Evolutionary conservation across 2,797 vertebrate species (phyloP).

Genomic region (Glyptemys insculpta): DNA sequence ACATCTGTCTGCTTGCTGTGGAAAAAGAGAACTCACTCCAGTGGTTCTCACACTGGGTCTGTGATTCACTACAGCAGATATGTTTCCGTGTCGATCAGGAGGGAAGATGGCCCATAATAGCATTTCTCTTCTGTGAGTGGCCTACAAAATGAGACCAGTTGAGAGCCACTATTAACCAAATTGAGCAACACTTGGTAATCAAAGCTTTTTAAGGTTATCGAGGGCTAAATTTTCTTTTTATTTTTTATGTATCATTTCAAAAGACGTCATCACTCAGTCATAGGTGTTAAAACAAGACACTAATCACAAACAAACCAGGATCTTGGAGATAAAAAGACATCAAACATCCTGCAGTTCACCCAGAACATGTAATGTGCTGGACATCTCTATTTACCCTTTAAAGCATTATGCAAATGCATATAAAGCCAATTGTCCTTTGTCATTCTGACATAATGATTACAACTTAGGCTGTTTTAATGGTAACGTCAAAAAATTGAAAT

Average conservation of each 20-base stretch:
- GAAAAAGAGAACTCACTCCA: neutral
- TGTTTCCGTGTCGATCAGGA: neutral
- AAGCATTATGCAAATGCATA: neutral
- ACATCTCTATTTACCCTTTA: neutral
- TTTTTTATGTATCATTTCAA: constrained; percentile 10
- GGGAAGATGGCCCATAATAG: neutral
- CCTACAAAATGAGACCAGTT: neutral
- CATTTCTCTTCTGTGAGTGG: neutral
- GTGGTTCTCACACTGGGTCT: neutral
- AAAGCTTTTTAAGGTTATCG: neutral
- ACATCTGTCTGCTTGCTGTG: neutral
- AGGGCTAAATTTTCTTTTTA: neutral
- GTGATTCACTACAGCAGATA: neutral
- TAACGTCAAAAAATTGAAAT: constrained; percentile 10
- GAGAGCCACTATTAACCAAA: neutral
- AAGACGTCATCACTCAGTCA: neutral
- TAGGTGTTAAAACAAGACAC: neutral
- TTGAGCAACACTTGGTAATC: neutral
- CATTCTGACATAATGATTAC: neutral
- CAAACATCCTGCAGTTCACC: neutral
- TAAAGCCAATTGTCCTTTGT: neutral
- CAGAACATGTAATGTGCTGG: neutral
- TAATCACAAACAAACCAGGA: neutral
- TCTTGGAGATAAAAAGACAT: neutral
- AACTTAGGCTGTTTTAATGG: neutral